Percentiles rank a stretch among this genome's conserved stretches.
Conservation (phyloP, 2,888 invertebrate genomes). For the Heliconius erato region DNA sequence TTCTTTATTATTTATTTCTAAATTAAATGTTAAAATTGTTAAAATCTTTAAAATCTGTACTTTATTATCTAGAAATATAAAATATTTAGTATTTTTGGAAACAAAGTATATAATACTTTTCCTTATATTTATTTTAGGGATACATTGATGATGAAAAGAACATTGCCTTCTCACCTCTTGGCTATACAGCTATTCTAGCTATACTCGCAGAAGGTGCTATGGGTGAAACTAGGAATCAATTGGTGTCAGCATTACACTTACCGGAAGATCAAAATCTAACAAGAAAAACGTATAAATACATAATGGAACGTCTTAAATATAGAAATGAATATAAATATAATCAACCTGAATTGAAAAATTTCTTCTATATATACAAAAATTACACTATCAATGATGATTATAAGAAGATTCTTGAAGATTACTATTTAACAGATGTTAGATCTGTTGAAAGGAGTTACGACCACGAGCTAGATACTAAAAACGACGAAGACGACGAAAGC, state of each 20-base stretch:
- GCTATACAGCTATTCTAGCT: slow-evolving; percentile 87
- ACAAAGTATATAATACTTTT: background rate
- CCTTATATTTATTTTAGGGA: slow-evolving; percentile 67
- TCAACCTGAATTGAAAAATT: slow-evolving; percentile 87
- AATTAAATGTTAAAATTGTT: background rate
- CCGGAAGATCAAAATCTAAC: slow-evolving; percentile 81
- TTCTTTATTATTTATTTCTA: slow-evolving; percentile 33
- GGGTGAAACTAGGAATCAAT: slow-evolving; percentile 86
- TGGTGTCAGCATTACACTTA: slow-evolving; percentile 84
- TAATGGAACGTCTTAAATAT: slow-evolving; percentile 83
- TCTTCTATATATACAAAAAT: slow-evolving; percentile 89
- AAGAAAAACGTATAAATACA: slow-evolving; percentile 78
- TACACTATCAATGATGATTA: slow-evolving; percentile 87
- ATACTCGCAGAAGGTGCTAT: slow-evolving; percentile 87
- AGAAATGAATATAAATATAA: slow-evolving; percentile 80
- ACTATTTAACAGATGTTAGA: slow-evolving; percentile 87
- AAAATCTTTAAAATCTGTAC: background rate
- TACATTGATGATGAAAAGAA: slow-evolving; percentile 84
- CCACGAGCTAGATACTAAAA: slow-evolving; percentile 60
- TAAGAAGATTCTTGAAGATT: slow-evolving; percentile 84
- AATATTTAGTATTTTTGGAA: background rate
- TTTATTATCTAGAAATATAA: background rate
- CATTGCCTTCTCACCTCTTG: slow-evolving; percentile 88
- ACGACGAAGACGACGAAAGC: slow-evolving; percentile 65
- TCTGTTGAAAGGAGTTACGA: slow-evolving; percentile 80